Base-by-base conservation (phyloP, 1,140 invertebrate genomes). In the Aphaenogaster rudis region DNA sequence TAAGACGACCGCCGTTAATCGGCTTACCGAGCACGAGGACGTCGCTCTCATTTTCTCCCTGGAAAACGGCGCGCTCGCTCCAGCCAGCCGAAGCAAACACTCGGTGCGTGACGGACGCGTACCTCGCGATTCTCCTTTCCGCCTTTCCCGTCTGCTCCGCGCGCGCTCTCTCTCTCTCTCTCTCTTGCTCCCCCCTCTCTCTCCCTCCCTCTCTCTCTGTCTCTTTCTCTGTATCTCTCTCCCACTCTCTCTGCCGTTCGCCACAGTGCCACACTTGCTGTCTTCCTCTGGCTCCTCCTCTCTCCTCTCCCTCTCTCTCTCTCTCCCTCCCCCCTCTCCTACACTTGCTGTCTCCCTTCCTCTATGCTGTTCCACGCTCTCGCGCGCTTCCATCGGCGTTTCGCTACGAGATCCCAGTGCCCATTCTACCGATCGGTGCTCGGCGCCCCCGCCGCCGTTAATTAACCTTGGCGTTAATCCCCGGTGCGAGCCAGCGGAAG, bases 391-490 rank as follows among this genome's bases (percentile, higher is more conserved):
- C 21, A 52, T 82, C 77, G 54, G 15, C 76, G 48, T 87, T 66
- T 48, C 54, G 76, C 81, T 82, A 86, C 61, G 85, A 82, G 17
- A 80, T 69, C 1, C 61, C 66, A 74, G 77, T 79, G 66, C 79
- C 52, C 86, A 88, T 91, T 86, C 77, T 57, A 72, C 66, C 11
- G 59, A 54, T 64, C 71, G 64, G 63, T 11, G 48, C 42, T 39
- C 42, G 9, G 45, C n/a, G 33, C 76, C 17, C 48, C 63, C 57
- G 33, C 17, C 64, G 36, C 6, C 13, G n/a, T 50, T 17, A 57
- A 45, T 54, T 54, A 36, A 79, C 50, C 50, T 78, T 88, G 42
- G 61, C 71, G 39, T 93, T 91, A 94, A 91, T 91, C 88, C 90
- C 92, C 21, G 2, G 93, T 28, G 87, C 88, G 33, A 36, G n/a